Evolutionary conservation across 2,797 vertebrate genomes (phyloP).

Genomic region (Gymnoscopelus microlampas): DNA sequence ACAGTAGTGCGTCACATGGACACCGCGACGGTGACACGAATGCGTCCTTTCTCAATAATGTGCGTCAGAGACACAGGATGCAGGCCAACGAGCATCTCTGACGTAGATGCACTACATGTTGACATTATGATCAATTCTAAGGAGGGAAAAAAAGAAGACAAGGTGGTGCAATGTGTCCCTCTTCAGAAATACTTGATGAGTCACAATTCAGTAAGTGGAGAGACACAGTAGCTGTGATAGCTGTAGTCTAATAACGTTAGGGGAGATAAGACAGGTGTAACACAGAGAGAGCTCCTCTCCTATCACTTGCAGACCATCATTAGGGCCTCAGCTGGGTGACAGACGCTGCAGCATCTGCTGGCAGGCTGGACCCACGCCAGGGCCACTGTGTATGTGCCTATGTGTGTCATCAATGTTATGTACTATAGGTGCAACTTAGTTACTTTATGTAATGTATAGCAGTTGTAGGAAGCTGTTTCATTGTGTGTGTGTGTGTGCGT

Average conservation of each 20-base stretch:
- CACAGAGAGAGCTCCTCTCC: constrained; percentile 13
- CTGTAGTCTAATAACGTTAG: background rate
- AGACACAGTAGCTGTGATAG: background rate
- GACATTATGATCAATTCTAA: no score
- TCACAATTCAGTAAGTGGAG: constrained; percentile 9
- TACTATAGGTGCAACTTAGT: no score
- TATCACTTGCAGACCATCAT: constrained; percentile 26
- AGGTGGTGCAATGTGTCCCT: constrained; percentile 17
- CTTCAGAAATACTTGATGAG: constrained; percentile 23
- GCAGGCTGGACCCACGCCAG: constrained; percentile 35
- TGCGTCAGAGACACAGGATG: no score
- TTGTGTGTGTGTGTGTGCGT: background rate
- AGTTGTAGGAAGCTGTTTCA: no score
- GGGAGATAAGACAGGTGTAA: constrained; percentile 20
- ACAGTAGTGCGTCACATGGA: no score
- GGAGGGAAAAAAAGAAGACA: background rate
- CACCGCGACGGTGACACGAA: no score
- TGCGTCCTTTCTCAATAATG: no score
- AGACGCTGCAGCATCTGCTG: constrained; percentile 46
- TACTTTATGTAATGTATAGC: no score
- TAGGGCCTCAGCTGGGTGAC: constrained; percentile 26
- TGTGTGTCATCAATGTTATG: no score
- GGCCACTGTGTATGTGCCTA: background rate
- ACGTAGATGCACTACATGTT: no score
- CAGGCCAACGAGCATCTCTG: no score